Percentiles rank a stretch among this genome's conserved stretches.
Conservation (phyloP, 2,797 vertebrate species). For the Sitta carolinensis region DNA sequence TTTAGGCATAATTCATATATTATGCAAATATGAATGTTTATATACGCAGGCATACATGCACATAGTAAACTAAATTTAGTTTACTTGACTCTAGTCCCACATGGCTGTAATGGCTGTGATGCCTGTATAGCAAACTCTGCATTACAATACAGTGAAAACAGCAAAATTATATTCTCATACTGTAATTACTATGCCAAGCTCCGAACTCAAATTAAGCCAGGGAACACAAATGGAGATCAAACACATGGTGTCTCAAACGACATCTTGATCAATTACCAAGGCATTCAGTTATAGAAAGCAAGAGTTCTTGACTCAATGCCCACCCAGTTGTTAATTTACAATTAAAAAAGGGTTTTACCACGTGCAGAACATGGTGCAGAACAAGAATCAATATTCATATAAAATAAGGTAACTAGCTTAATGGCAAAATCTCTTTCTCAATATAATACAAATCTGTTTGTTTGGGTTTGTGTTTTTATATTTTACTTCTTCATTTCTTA, state of each 20-base stretch:
- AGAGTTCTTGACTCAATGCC: background rate
- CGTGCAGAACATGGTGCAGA: background rate
- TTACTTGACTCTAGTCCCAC: background rate
- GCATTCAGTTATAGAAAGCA: background rate
- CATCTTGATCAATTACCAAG: background rate
- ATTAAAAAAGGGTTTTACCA: background rate
- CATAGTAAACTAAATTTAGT: background rate
- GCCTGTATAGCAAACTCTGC: background rate
- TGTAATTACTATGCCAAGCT: background rate
- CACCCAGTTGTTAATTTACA: background rate
- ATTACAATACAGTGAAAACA: background rate
- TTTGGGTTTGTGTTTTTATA: background rate
- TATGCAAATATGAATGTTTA: background rate
- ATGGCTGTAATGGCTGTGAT: background rate
- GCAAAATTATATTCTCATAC: background rate
- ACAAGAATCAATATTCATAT: background rate
- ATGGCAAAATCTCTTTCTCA: background rate
- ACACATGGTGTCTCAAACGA: background rate
- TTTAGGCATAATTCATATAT: background rate
- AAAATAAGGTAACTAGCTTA: background rate
- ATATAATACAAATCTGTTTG: background rate
- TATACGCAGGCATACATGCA: rapidly evolving
- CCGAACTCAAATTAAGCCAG: background rate
- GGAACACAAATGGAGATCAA: background rate
- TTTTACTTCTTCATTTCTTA: background rate